Evolutionary conservation across 2,797 vertebrate genomes (phyloP).

Genomic region (Trichosurus vulpecula): DNA sequence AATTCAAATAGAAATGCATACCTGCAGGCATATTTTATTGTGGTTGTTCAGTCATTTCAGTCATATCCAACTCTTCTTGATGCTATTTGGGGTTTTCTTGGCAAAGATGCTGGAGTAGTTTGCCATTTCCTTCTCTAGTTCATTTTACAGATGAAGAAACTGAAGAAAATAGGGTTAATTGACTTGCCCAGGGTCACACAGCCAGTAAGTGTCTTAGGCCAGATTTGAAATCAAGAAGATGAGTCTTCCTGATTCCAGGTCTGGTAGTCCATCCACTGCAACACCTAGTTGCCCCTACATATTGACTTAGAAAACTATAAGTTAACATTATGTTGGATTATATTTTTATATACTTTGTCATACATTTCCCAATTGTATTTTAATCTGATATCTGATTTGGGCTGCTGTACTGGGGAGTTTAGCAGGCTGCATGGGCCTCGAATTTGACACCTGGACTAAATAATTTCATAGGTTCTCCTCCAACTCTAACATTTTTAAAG

Average conservation of each 20-base stretch:
- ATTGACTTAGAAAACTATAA: neutral
- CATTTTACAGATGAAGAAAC: no score
- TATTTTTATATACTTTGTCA: neutral
- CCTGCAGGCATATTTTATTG: neutral
- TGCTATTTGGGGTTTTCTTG: neutral
- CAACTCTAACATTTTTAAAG: no score
- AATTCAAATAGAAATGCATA: neutral
- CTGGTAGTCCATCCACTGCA: neutral
- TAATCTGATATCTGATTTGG: no score
- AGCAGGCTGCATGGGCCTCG: no score
- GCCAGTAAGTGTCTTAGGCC: neutral
- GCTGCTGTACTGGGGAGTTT: no score
- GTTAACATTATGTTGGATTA: neutral
- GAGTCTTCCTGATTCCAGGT: neutral
- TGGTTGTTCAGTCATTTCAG: neutral
- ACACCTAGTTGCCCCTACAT: neutral
- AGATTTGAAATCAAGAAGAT: neutral
- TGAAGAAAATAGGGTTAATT: no score
- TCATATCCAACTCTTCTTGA: neutral
- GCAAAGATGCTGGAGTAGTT: no score
- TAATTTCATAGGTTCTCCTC: no score
- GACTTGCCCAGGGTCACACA: neutral
- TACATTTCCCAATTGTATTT: neutral
- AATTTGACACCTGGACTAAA: no score
- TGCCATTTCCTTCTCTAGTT: no score